Evolutionary conservation across 1,140 invertebrate species (phyloP), one percentile per base, ranked within the genome.

Genomic region (Trissolcus basalis): DNA sequence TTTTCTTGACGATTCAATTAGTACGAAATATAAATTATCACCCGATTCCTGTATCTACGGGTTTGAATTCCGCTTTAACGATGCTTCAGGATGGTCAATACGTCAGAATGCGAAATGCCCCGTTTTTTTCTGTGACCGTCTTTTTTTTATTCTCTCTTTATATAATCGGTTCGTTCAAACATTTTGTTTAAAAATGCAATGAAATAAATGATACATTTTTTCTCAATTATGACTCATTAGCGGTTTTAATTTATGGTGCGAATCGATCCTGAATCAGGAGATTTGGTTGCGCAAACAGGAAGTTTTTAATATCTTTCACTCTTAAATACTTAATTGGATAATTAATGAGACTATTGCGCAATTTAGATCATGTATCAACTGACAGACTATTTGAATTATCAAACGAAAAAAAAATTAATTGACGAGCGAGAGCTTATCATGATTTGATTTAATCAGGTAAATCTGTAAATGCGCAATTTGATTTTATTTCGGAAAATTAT

Each of bases 1-100:
- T 77, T 77, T 77, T 69, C 75, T 77, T 67, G 64, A 77, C 75
- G 64, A 72, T 72, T 77, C 75, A 69, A 77, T 77, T 69, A 77
- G 59, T 47, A 53, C 16, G 41, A 44, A 39, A 47, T 71, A 56
- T 58, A 50, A 45, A 63, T 32, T 10, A 39, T 11, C 32, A 27
- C 45, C 48, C 12, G n/a, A n/a, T n/a, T 35, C 33, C 5, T 10
- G 33, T 35, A 35, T 50, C 11, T 43, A 35, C 33, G 10, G 33
- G 10, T 35, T 35, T 6, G 5, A 35, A 10, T 35, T 35, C 10
- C 10, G 33, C n/a, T n/a, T n/a, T n/a, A n/a, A n/a, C n/a, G n/a
- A n/a, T n/a, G n/a, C n/a, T n/a, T n/a, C n/a, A n/a, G 19, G 6
- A 27, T 27, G 6, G 19, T 27, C 19, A 27, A 1, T 27, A 27